phyloP scores from a whole-genome alignment of 2,797 vertebrate genomes.

The Tapera naevia region DNA sequence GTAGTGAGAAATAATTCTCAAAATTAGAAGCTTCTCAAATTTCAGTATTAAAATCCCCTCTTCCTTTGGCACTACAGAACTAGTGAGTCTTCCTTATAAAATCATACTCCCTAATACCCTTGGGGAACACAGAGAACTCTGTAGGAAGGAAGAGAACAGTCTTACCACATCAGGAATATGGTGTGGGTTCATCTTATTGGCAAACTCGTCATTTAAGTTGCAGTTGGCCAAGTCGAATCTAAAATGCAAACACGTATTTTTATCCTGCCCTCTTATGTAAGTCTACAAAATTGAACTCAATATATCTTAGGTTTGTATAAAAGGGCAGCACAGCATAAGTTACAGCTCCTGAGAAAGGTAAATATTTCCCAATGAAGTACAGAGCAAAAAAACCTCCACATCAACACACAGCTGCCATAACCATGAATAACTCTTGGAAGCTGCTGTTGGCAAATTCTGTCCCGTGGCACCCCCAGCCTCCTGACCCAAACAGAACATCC shows the following conservation, averaged over 20 bases:
- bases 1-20: not conserved
- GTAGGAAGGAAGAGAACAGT: not conserved
- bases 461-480: not conserved
- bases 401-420: fast-evolving
- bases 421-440: not conserved
- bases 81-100: not conserved
- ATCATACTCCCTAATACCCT: not conserved
- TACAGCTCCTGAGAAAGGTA: not conserved
- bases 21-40: not conserved
- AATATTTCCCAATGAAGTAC: not conserved
- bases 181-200: conserved; percentile 95
- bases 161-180: conserved; percentile 93
- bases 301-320: not conserved
- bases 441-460: not conserved
- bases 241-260: not conserved
- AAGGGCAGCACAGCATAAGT: not conserved
- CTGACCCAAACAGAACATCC: not conserved
- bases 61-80: not conserved
- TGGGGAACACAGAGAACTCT: not conserved
- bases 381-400: not conserved
- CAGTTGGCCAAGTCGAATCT: conserved; percentile 96
- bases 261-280: not conserved
- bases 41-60: not conserved
- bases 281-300: not conserved
- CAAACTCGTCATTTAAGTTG: conserved; percentile 92